Evolutionary conservation across 2,113 vertebrate species (phyloP).

Genomic region (Axis porcinus): DNA sequence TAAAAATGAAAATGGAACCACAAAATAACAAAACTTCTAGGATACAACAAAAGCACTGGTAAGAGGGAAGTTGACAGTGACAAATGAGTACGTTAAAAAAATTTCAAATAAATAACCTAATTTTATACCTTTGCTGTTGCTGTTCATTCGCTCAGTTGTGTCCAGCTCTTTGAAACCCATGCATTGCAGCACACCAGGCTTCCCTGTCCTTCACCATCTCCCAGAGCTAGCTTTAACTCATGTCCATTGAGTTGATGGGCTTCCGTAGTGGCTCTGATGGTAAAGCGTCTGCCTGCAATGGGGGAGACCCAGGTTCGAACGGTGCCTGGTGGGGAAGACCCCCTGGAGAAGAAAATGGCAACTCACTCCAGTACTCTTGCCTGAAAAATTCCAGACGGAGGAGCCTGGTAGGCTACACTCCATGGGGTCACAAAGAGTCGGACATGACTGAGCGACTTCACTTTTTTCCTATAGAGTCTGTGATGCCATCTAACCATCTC

Average conservation of each 20-base stretch:
- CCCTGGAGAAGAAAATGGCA: not conserved
- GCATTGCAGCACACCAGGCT: not conserved
- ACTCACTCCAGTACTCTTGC: not conserved
- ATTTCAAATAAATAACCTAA: not conserved
- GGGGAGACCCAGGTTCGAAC: rapidly evolving
- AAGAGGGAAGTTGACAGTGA: not conserved
- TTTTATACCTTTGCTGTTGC: not conserved
- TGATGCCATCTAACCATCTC: not conserved
- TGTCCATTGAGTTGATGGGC: not conserved
- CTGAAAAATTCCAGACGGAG: not conserved
- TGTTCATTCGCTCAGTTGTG: rapidly evolving
- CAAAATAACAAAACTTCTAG: not conserved
- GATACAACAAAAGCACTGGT: not conserved
- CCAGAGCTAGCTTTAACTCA: not conserved
- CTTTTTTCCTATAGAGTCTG: not conserved
- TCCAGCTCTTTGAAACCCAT: not conserved
- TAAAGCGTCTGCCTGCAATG: not conserved
- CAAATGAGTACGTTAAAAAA: not conserved
- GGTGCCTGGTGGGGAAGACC: not conserved
- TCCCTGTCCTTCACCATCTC: not conserved
- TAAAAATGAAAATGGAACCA: not conserved
- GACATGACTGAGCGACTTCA: rapidly evolving
- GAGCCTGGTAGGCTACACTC: not conserved
- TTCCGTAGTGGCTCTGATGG: not conserved
- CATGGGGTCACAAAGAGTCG: not conserved